Conservation (phyloP, 2,888 invertebrate species). For the Scaeva pyrastri region DNA sequence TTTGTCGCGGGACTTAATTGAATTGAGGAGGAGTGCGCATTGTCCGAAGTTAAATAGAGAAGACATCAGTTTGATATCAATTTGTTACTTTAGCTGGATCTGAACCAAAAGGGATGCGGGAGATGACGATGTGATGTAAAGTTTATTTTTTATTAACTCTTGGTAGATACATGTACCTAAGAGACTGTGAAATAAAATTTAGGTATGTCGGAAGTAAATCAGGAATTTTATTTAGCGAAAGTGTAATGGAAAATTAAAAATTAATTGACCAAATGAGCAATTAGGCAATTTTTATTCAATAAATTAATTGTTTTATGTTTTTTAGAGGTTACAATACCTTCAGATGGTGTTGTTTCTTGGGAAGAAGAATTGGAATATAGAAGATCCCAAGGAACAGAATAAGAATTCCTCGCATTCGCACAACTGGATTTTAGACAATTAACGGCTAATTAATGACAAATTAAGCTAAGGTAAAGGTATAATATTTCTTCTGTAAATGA, state of each 20-base stretch:
- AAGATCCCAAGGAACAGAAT: no score
- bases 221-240: constrained; percentile 55
- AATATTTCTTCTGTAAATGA: no score
- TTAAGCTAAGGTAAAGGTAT: no score
- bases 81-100: constrained; percentile 28
- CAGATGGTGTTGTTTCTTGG: no score
- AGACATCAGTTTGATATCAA: constrained; percentile 33
- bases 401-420: no score
- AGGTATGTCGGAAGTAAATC: constrained; percentile 37
- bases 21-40: constrained; percentile 62
- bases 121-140: constrained; percentile 29
- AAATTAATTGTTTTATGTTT: background rate
- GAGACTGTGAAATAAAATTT: constrained; percentile 5
- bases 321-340: no score
- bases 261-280: constrained; percentile 51
- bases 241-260: constrained; percentile 60
- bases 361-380: no score
- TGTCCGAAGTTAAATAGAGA: constrained; percentile 67
- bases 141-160: constrained; percentile 49
- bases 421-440: no score
- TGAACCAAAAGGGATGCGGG: background rate
- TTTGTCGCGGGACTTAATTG: constrained; percentile 75
- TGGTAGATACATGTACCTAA: background rate
- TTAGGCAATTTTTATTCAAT: background rate
- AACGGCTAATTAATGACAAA: no score